Evolutionary conservation across 2,888 invertebrate species (phyloP).

Genomic region (Cyrtodaria siliqua): DNA sequence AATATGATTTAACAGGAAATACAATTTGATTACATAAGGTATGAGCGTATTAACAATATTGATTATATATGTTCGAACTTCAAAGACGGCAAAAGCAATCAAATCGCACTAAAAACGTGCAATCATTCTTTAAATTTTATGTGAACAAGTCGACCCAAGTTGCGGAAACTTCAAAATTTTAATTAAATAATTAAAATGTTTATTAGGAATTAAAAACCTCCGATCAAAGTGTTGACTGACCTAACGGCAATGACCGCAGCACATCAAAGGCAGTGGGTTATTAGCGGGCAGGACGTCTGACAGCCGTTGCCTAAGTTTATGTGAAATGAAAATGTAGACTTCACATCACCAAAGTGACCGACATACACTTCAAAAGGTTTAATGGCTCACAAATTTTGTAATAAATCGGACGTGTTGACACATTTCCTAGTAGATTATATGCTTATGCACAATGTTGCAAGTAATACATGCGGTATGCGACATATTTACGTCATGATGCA

Average conservation of each 20-base stretch:
- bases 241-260: conserved; percentile 11
- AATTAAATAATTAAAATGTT: conserved; percentile 28
- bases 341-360: conserved; percentile 34
- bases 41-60: neutral
- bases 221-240: conserved; percentile 29
- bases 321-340: conserved; percentile 38
- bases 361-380: conserved; percentile 28
- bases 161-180: conserved; percentile 22
- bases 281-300: conserved; percentile 21
- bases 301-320: conserved; percentile 19
- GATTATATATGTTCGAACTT: neutral
- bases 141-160: neutral
- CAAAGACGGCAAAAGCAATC: neutral
- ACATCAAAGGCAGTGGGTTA: conserved; percentile 30
- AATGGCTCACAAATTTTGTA: conserved; percentile 45
- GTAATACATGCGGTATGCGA: too few species aligned
- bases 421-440: conserved; percentile 29
- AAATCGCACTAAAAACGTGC: conserved; percentile 6
- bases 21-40: too few species aligned
- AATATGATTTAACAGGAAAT: too few species aligned
- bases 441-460: conserved; percentile 12
- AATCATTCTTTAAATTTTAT: neutral
- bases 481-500: too few species aligned
- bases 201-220: conserved; percentile 33
- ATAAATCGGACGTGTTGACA: conserved; percentile 48